Conservation (phyloP, 2,797 vertebrate genomes). For the Caiman crocodilus region DNA sequence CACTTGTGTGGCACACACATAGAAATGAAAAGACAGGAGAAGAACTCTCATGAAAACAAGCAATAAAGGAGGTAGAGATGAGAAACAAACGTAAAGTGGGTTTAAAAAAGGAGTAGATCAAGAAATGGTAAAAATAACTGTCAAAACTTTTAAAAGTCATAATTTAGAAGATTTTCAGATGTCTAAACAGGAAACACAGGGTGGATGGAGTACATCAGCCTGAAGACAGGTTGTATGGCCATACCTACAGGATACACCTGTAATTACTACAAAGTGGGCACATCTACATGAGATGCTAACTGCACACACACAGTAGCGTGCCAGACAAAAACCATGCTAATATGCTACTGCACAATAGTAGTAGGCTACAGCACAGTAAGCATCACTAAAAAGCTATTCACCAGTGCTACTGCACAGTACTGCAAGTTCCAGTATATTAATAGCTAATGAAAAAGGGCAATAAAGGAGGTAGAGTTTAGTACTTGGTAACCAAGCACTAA, state of each 20-base stretch:
- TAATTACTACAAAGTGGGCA: too few species aligned
- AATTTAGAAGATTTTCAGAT: background rate
- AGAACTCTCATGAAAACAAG: conserved; percentile 25
- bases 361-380: too few species aligned
- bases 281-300: too few species aligned
- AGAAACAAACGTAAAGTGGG: conserved; percentile 46
- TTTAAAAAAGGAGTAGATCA: conserved; percentile 43
- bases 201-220: background rate
- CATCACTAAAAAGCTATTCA: too few species aligned
- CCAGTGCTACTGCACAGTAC: background rate
- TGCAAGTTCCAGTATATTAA: too few species aligned
- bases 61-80: conserved; percentile 25
- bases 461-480: too few species aligned
- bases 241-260: background rate
- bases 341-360: too few species aligned
- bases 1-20: background rate
- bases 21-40: background rate
- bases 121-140: background rate
- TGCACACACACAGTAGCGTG: too few species aligned
- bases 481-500: background rate
- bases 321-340: too few species aligned
- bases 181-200: background rate
- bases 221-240: background rate
- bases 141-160: background rate
- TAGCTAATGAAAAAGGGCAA: too few species aligned